These are phyloP conservation scores for Orcinus orca DNA, from an alignment of 2,113 vertebrate species.

Conservation along the genomic window DNA sequence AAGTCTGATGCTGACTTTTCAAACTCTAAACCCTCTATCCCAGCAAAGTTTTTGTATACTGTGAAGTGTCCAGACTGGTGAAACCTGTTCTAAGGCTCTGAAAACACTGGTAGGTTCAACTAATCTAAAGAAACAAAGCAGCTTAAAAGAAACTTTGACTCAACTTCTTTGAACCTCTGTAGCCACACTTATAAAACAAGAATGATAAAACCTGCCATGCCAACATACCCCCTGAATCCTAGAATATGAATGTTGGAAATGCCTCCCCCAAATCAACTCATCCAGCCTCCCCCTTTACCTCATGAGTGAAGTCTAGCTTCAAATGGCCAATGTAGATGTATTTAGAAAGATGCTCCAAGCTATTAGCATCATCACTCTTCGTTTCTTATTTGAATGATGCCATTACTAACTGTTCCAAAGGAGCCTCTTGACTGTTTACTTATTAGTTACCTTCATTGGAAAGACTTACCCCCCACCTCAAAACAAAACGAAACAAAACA, in stretches of 20 bases:
- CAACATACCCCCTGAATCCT: not conserved
- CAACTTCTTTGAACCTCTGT: slow-evolving; percentile 7
- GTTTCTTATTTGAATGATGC: slow-evolving; percentile 61
- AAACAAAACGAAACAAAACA: too few relatives aligned
- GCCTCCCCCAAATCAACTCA: not conserved
- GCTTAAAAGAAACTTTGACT: slow-evolving; percentile 28
- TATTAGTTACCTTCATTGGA: slow-evolving; percentile 44
- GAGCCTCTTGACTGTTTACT: slow-evolving; percentile 37
- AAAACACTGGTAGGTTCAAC: not conserved
- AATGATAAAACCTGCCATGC: not conserved
- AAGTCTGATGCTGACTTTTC: not conserved
- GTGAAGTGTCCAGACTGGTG: not conserved
- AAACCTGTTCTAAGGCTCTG: slow-evolving; percentile 9
- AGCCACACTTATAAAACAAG: not conserved
- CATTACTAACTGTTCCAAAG: slow-evolving; percentile 64
- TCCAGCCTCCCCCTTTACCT: not conserved
- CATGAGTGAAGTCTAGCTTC: not conserved
- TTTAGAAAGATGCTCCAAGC: slow-evolving; percentile 5
- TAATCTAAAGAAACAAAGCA: slow-evolving; percentile 7
- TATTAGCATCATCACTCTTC: slow-evolving; percentile 4
- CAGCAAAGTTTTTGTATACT: not conserved
- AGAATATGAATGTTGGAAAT: slow-evolving; percentile 2
- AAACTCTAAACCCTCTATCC: not conserved
- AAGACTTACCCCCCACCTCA: not conserved
- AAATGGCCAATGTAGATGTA: not conserved